Conservation (phyloP, 2,113 vertebrate genomes). For the Oostethus manadensis region DNA sequence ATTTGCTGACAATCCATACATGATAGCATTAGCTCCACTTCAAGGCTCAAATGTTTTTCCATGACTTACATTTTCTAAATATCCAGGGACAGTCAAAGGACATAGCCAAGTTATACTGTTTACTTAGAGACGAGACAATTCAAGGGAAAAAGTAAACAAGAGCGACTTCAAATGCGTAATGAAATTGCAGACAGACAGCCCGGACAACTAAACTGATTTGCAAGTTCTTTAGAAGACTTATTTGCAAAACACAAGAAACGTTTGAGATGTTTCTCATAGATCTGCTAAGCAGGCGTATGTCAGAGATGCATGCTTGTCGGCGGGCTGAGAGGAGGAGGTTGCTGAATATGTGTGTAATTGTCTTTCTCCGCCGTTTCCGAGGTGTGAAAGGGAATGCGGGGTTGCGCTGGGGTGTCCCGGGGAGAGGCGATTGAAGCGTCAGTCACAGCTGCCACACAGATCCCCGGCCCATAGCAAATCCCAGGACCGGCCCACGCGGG, state of each 20-base stretch:
- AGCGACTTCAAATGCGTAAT: conserved; percentile 34
- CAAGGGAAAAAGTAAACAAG: conserved; percentile 46
- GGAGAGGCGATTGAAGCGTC: conserved; percentile 73
- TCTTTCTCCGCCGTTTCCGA: conserved; percentile 67
- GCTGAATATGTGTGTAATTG: conserved; percentile 70
- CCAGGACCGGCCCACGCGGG: conserved; percentile 54
- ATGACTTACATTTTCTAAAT: conserved; percentile 64
- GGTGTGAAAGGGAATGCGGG: conserved; percentile 72
- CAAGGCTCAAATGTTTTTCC: conserved; percentile 62
- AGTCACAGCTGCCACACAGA: conserved; percentile 75
- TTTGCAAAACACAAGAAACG: conserved; percentile 43
- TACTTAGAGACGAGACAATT: conserved; percentile 36
- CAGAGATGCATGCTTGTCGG: conserved; percentile 35
- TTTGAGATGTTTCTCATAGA: conserved; percentile 43
- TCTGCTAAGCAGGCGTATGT: conserved; percentile 37
- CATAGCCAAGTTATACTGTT: conserved; percentile 45
- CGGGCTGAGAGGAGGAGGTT: conserved; percentile 41
- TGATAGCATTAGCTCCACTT: conserved; percentile 65
- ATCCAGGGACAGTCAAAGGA: conserved; percentile 49
- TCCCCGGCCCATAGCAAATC: conserved; percentile 58
- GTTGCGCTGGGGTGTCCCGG: conserved; percentile 64
- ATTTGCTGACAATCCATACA: conserved; percentile 67
- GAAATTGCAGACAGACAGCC: conserved; percentile 45
- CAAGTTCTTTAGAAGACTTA: conserved; percentile 38
- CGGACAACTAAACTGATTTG: conserved; percentile 56